Percentiles rank a stretch among this genome's conserved stretches.
Evolutionary conservation across 2,113 vertebrate species (phyloP).

Genomic region (Psilopsiagon aurifrons): DNA sequence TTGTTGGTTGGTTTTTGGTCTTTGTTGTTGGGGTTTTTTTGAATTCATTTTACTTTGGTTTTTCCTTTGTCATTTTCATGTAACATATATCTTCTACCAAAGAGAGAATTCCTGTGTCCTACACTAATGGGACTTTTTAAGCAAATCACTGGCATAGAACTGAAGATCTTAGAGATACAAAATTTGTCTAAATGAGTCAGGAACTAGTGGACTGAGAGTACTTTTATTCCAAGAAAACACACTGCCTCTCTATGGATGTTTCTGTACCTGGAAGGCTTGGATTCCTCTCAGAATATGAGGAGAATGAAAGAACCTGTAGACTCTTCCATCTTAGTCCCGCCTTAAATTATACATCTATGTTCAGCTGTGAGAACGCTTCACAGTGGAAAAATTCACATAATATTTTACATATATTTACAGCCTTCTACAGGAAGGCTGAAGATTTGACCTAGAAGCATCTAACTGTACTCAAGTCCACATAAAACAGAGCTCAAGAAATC

Average conservation of each 20-base stretch:
- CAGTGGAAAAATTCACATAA: not conserved
- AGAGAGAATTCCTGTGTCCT: not conserved
- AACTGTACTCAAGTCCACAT: not conserved
- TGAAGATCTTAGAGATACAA: not conserved
- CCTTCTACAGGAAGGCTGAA: not conserved
- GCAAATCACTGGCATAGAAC: not conserved
- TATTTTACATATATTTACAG: not conserved
- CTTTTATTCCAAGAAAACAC: not conserved
- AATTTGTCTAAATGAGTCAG: not conserved
- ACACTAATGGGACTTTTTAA: not conserved
- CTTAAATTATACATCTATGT: not conserved
- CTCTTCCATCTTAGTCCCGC: not conserved
- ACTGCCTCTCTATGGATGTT: not conserved
- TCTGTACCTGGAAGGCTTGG: not conserved
- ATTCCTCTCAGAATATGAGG: not conserved
- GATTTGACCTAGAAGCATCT: not conserved
- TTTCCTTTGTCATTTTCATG: not conserved
- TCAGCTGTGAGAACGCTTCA: not conserved
- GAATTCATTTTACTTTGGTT: not conserved
- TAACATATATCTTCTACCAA: not conserved
- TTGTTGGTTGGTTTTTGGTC: not conserved
- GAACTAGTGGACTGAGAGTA: not conserved
- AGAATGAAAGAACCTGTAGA: not conserved
- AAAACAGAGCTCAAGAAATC: not conserved
- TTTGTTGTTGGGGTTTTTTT: not conserved